These are phyloP conservation scores for Falcaria lacertinaria DNA, from an alignment of 2,888 invertebrate genomes.

Conservation along the genomic window DNA sequence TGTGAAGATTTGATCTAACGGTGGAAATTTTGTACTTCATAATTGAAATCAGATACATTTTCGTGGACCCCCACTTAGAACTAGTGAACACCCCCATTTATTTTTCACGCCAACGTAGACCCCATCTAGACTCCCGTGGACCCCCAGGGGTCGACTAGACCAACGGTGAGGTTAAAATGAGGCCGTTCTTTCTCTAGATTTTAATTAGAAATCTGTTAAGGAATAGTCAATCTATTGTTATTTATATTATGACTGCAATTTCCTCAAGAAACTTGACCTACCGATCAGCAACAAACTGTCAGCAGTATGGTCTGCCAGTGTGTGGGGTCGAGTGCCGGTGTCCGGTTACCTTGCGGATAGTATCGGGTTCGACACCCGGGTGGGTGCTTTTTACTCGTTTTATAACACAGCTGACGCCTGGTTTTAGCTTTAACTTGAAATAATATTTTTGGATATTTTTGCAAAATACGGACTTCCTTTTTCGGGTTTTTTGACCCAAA, in stretches of 20 bases:
- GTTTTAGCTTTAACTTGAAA: constrained; percentile 16
- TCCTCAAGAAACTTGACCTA: background rate
- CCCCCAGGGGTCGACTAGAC: too few relatives aligned
- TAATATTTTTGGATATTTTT: background rate
- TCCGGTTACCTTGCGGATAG: constrained; percentile 37
- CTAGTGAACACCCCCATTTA: too few relatives aligned
- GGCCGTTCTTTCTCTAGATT: too few relatives aligned
- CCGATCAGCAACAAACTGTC: constrained; percentile 17
- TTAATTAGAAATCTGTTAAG: constrained; percentile 1
- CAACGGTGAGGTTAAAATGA: too few relatives aligned
- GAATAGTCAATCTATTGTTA: too few relatives aligned
- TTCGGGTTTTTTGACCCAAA: background rate
- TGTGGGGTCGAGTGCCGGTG: constrained; percentile 25
- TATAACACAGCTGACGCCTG: constrained; percentile 43
- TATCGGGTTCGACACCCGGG: constrained; percentile 54
- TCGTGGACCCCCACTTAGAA: too few relatives aligned
- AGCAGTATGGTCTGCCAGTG: constrained; percentile 13
- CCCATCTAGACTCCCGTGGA: too few relatives aligned
- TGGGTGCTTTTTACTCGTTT: constrained; percentile 31
- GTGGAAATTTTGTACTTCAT: too few relatives aligned
- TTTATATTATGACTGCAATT: too few relatives aligned
- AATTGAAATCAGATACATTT: too few relatives aligned
- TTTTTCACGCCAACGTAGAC: too few relatives aligned
- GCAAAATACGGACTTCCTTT: background rate
- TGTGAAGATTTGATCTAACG: too few relatives aligned